Percentiles rank a stretch among this genome's conserved stretches.
phyloP scores from a whole-genome alignment of 2,888 invertebrate genomes.

The Lasioglossum leucozonium region DNA sequence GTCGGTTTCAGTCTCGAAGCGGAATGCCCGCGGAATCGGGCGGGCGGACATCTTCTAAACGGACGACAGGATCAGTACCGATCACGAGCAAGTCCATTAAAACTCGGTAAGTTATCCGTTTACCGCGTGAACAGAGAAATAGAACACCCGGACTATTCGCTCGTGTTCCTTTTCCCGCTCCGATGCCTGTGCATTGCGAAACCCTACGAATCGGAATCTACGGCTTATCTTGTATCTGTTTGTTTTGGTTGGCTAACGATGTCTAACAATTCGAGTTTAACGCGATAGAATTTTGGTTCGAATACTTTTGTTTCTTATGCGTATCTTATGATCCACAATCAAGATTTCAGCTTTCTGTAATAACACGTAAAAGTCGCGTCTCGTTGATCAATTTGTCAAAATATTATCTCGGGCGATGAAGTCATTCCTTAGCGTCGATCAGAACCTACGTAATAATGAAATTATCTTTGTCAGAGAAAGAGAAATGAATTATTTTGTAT shows the following conservation, averaged over 20 bases:
- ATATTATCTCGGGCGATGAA: not conserved
- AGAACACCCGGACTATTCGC: not conserved
- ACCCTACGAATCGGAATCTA: not conserved
- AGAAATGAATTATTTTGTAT: not conserved
- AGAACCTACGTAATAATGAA: not conserved
- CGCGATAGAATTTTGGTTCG: too few relatives aligned
- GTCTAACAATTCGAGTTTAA: not conserved
- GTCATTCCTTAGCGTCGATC: not conserved
- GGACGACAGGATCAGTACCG: slow-evolving; percentile 55
- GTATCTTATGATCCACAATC: not conserved
- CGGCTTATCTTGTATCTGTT: not conserved
- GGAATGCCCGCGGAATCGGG: slow-evolving; percentile 75
- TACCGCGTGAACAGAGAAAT: not conserved
- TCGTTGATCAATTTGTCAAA: not conserved
- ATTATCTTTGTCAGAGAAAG: not conserved
- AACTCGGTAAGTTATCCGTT: slow-evolving; percentile 55
- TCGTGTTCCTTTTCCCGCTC: not conserved
- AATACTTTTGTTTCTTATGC: not conserved
- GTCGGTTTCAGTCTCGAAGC: slow-evolving; percentile 71
- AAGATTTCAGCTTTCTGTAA: not conserved
- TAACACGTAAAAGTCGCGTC: not conserved
- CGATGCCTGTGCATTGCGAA: not conserved
- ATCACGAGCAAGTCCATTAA: slow-evolving; percentile 49
- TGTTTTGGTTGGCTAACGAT: not conserved
- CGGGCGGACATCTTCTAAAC: slow-evolving; percentile 71